phyloP scores from a whole-genome alignment of 2,888 invertebrate species.

The Tinea trinotella region DNA sequence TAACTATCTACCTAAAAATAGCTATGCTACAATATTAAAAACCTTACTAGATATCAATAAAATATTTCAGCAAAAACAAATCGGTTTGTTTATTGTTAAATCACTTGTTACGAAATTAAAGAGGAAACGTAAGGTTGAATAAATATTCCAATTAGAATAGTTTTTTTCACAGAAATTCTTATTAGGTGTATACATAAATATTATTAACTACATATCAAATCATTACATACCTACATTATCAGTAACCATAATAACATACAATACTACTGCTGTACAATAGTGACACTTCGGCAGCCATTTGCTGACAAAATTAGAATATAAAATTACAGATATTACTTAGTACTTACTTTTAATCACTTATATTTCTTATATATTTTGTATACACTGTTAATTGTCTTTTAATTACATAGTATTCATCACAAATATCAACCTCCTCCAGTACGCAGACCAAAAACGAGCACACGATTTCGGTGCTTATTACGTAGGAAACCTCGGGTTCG shows the following conservation, averaged over 20 bases:
- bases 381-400: background rate
- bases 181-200: conserved; percentile 24
- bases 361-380: background rate
- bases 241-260: no score
- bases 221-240: conserved; percentile 24
- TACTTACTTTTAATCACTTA: background rate
- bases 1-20: no score
- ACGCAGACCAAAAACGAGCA: conserved; percentile 55
- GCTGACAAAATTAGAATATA: conserved; percentile 67
- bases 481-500: conserved; percentile 57
- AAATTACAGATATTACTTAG: conserved; percentile 46
- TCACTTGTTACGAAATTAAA: no score
- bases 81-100: no score
- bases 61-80: no score
- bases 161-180: no score
- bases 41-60: no score
- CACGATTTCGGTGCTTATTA: conserved; percentile 73
- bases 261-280: no score
- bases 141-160: no score
- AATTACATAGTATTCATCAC: conserved; percentile 26
- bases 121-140: no score
- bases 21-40: no score
- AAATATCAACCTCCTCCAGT: conserved; percentile 58
- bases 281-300: conserved; percentile 70
- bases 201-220: conserved; percentile 23